Evolutionary conservation across 2,888 invertebrate species (phyloP).

Genomic region (Dysmachus trigonus): DNA sequence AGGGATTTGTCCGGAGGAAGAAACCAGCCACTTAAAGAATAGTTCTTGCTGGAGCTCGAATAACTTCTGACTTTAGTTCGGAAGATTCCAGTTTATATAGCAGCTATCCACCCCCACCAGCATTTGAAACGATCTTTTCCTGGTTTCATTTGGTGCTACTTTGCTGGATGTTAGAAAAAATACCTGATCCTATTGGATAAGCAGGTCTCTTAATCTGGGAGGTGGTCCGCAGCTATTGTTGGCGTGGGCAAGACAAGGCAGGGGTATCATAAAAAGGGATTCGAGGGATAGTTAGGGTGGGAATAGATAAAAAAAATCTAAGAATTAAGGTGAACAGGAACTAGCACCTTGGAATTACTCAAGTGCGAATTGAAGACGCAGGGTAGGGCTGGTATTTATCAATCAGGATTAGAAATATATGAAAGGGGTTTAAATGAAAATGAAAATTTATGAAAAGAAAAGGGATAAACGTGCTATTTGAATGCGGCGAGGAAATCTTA

Average conservation of each 20-base stretch:
- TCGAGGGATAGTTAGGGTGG: not conserved
- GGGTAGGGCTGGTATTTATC: not conserved
- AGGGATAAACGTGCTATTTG: too few relatives aligned
- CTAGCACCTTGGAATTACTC: not conserved
- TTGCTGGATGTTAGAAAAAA: not conserved
- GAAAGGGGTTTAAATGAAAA: not conserved
- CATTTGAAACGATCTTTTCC: not conserved
- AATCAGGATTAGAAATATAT: not conserved
- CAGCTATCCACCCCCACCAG: not conserved
- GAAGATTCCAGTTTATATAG: not conserved
- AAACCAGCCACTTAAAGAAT: not conserved
- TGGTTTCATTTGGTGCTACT: not conserved
- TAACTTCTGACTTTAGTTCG: not conserved
- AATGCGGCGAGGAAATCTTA: not conserved
- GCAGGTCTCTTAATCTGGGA: not conserved
- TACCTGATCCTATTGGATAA: not conserved
- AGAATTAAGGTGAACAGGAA: not conserved
- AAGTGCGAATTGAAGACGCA: not conserved
- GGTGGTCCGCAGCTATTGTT: not conserved
- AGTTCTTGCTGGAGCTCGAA: not conserved
- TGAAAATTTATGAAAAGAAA: not conserved
- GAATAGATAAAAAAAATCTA: not conserved
- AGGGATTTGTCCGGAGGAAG: not conserved
- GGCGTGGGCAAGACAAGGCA: not conserved
- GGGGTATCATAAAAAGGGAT: not conserved